A percentile compares a stretch with the other conserved stretches of the same genome.
These are phyloP conservation scores for Homarus americanus DNA, from an alignment of 1,140 invertebrate genomes.

Conservation along the genomic window DNA sequence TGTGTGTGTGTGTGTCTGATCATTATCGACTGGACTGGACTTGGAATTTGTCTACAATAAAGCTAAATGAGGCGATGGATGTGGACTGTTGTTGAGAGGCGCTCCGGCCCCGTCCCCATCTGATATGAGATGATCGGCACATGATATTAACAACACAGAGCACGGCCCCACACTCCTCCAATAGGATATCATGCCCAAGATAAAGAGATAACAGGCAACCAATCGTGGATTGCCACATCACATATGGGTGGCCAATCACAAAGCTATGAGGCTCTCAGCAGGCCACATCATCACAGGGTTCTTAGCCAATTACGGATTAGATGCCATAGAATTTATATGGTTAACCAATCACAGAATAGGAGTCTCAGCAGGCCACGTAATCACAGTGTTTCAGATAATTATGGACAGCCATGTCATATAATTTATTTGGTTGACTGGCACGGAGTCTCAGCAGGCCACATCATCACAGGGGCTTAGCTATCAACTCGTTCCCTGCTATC, in stretches of 20 bases:
- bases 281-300: not conserved
- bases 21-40: constrained; percentile 17
- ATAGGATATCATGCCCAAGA: not conserved
- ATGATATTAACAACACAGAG: not conserved
- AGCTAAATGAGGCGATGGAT: constrained; percentile 21
- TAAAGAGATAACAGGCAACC: not conserved
- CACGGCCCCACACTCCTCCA: not conserved
- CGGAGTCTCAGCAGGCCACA: too few species aligned
- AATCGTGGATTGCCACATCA: too few species aligned
- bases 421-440: too few species aligned
- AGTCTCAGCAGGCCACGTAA: too few species aligned
- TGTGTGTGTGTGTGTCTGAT: not conserved
- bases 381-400: too few species aligned
- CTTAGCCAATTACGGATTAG: too few species aligned
- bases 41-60: constrained; percentile 8
- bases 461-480: too few species aligned
- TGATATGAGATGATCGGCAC: not conserved
- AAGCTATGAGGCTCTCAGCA: not conserved
- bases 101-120: not conserved
- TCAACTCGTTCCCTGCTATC: too few species aligned
- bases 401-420: too few species aligned
- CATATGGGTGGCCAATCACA: not conserved
- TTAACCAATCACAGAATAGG: too few species aligned
- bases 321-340: too few species aligned
- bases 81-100: constrained; percentile 8